phyloP scores from a whole-genome alignment of 2,888 invertebrate genomes.

The Cerceris rybyensis region DNA sequence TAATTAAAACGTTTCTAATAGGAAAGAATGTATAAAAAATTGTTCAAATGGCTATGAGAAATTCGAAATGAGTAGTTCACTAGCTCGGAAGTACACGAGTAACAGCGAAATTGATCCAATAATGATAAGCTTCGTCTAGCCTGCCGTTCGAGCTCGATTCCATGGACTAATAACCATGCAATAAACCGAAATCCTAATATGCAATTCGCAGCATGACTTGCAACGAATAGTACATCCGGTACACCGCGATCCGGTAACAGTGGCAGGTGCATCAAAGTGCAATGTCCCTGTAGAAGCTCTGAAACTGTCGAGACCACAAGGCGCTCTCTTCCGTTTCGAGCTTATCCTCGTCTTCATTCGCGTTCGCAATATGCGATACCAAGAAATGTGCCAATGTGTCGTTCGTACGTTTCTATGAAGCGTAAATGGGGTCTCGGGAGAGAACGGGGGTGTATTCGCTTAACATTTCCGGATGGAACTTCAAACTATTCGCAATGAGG shows the following conservation, averaged over 20 bases:
- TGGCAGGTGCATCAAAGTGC: constrained; percentile 71
- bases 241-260: constrained; percentile 36
- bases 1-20: too few relatives aligned
- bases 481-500: neutral
- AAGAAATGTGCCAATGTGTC: constrained; percentile 27
- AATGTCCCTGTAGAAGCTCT: constrained; percentile 61
- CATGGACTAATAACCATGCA: constrained; percentile 13
- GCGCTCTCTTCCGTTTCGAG: constrained; percentile 22
- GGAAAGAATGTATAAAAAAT: too few relatives aligned
- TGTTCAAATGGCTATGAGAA: neutral
- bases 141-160: neutral
- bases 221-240: constrained; percentile 43
- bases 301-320: constrained; percentile 59
- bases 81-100: neutral
- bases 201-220: constrained; percentile 36
- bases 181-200: constrained; percentile 23
- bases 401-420: constrained; percentile 8
- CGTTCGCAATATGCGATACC: constrained; percentile 12
- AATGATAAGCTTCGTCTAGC: constrained; percentile 5
- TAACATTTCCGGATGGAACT: too few relatives aligned
- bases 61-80: constrained; percentile 1
- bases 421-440: too few relatives aligned
- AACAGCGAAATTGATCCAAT: neutral
- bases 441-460: too few relatives aligned
- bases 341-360: constrained; percentile 15